A percentile compares a stretch with the other conserved stretches of the same genome.
Conservation (phyloP, 1,140 invertebrate genomes). For the Chelonus insularis region DNA sequence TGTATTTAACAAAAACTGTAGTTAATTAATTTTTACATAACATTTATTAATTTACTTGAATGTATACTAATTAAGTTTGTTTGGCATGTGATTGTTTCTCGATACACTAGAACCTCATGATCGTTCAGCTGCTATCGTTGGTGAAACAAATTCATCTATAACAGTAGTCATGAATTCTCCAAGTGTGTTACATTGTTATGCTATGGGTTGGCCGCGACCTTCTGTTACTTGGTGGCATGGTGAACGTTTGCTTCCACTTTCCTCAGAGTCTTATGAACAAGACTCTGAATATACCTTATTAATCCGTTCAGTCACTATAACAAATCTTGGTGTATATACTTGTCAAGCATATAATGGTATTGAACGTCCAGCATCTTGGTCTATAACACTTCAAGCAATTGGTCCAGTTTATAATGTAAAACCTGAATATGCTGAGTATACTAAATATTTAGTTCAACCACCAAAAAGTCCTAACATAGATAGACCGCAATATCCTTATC, state of each 20-base stretch:
- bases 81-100: conserved; percentile 26
- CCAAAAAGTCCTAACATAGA: conserved; percentile 45
- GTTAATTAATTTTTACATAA: too few relatives aligned
- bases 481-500: conserved; percentile 56
- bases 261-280: conserved; percentile 73
- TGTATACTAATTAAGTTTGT: too few relatives aligned
- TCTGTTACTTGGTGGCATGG: conserved; percentile 85
- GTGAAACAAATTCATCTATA: conserved; percentile 64
- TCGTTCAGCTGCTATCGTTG: conserved; percentile 60
- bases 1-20: too few relatives aligned
- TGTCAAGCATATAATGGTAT: conserved; percentile 86
- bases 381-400: conserved; percentile 70
- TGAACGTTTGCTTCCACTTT: conserved; percentile 71
- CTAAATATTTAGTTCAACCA: conserved; percentile 62
- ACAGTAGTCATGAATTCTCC: conserved; percentile 73
- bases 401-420: conserved; percentile 64
- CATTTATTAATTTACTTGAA: too few relatives aligned
- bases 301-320: conserved; percentile 71
- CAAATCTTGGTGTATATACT: conserved; percentile 79
- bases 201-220: conserved; percentile 80
- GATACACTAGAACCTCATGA: conserved; percentile 53
- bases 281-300: conserved; percentile 73
- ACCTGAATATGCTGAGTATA: conserved; percentile 59
- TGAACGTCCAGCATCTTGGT: conserved; percentile 75
- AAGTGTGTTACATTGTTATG: conserved; percentile 76